These are phyloP conservation scores for Gymnoscopelus braueri DNA, from an alignment of 2,797 vertebrate species.

Conservation along the genomic window DNA sequence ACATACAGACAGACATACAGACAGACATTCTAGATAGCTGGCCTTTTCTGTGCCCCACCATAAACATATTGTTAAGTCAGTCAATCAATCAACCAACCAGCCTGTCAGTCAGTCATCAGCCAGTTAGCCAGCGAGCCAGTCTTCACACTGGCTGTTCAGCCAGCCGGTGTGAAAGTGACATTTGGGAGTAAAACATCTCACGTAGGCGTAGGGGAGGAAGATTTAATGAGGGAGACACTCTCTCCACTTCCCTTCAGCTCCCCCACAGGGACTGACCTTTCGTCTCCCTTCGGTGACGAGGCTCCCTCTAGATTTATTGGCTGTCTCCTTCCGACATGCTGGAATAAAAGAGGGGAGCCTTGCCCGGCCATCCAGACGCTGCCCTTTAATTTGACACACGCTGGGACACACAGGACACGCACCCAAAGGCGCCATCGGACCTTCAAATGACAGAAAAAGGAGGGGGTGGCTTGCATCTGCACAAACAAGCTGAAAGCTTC, in stretches of 20 bases:
- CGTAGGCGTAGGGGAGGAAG: conserved; percentile 38
- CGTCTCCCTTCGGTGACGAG: conserved; percentile 72
- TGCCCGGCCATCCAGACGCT: conserved; percentile 73
- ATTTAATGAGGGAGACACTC: conserved; percentile 78
- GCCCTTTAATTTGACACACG: conserved; percentile 77
- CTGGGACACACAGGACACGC: conserved; percentile 51
- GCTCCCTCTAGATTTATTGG: conserved; percentile 79
- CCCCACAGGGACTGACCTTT: conserved; percentile 81
- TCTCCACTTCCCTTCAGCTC: conserved; percentile 59
- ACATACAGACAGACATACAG: no score
- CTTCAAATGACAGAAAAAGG: conserved; percentile 57
- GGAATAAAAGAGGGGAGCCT: conserved; percentile 68
- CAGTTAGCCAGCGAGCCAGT: no score
- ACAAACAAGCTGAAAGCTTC: conserved; percentile 54
- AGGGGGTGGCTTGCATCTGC: conserved; percentile 23
- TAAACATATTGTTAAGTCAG: no score
- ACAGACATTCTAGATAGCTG: no score
- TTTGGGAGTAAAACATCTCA: conserved; percentile 65
- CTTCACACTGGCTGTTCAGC: conserved; percentile 8
- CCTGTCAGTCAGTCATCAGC: no score
- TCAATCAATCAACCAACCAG: no score
- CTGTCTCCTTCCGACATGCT: conserved; percentile 64
- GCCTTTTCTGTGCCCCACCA: no score
- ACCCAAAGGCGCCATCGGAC: conserved; percentile 30
- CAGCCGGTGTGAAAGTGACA: conserved; percentile 76